Base-by-base conservation (phyloP, 2,888 invertebrate genomes). In the Lordiphosa fenestrarum region DNA sequence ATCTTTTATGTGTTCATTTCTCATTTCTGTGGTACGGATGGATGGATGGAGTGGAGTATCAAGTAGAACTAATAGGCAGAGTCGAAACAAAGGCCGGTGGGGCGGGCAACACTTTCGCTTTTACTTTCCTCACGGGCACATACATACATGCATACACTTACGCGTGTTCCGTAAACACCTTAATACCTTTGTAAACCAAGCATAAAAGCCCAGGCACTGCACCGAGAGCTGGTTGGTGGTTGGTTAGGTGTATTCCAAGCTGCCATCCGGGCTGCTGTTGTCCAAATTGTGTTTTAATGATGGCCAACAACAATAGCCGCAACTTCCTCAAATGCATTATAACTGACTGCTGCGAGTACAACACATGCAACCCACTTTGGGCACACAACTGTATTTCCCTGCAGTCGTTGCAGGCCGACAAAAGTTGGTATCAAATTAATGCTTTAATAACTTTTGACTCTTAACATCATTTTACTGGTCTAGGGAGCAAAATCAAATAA, bases 201-300 rank as follows among this genome's bases (percentile, higher is more conserved):
- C 35, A 19, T 35, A 42, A 19, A 19, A 33, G 55, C n/a, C 19
- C 37, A 37, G 35, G 52, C 49, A 19, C 25, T 25, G 25, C 25
- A 7, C 25, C 2, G 25, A 6, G 25, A 51, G 19, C 9, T 63
- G 38, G 46, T 44, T 44, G 49, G 42, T 50, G 12, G 50, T 40
- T 12, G 48, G 49, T 47, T 50, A 13, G 50, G 46, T 12, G n/a
- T 21, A 47, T 47, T 47, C 35, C 13, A 47, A 21, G 21, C 42
- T 47, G 47, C 47, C 36, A 35, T 47, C 33, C 36, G 47, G 47
- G 35, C n/a, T 23, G 38, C 46, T 40, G 33, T 35, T 47, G 15
- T 39, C 65, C 65, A 66, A 66, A 66, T 66, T 55, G 65, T 55
- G 47, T 65, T 65, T 65, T 66, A 59, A 66, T 59, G 66, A 66